Evolutionary conservation across 2,888 invertebrate genomes (phyloP).

Genomic region (Chrysolina haemoptera): DNA sequence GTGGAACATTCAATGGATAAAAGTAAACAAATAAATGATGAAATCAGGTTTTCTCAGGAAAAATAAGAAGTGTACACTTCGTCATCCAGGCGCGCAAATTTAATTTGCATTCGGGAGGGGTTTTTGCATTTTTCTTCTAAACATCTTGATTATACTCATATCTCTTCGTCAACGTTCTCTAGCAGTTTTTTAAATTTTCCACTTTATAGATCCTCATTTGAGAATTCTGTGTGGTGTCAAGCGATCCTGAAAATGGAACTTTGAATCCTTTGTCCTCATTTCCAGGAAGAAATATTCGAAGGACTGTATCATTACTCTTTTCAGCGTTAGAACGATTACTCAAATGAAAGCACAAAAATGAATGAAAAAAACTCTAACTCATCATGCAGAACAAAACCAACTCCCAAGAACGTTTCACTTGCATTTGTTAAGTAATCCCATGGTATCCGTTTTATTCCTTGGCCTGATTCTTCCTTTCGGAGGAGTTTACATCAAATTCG

Average conservation of each 20-base stretch:
- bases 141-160: neutral
- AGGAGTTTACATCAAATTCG: neutral
- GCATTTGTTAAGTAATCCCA: neutral
- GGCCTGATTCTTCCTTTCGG: neutral
- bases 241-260: neutral
- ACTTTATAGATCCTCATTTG: neutral
- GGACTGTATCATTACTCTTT: neutral
- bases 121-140: neutral
- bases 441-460: neutral
- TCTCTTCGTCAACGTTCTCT: neutral
- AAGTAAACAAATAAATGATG: too few species aligned
- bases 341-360: neutral
- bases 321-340: neutral
- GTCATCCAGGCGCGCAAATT: neutral
- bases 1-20: too few species aligned
- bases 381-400: neutral
- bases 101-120: slow-evolving; percentile 1
- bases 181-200: neutral
- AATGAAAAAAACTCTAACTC: neutral
- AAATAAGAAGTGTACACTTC: neutral
- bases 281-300: neutral
- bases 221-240: neutral
- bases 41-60: too few species aligned
- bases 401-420: neutral
- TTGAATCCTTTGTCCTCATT: neutral